Evolutionary conservation across 1,140 invertebrate genomes (phyloP).

Genomic region (Drosophila pseudoobscura): DNA sequence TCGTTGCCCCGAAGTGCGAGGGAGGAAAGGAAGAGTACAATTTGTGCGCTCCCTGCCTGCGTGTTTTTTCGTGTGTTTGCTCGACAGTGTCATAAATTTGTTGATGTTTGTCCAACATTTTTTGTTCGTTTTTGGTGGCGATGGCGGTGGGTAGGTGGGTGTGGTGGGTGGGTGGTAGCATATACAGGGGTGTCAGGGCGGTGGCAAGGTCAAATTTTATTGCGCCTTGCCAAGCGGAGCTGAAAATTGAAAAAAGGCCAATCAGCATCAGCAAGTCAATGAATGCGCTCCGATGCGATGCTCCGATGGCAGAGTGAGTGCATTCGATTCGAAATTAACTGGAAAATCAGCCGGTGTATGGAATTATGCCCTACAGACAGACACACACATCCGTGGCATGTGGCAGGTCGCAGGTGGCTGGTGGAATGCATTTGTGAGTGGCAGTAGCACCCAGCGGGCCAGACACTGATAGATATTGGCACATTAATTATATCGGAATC

Average conservation of each 20-base stretch:
- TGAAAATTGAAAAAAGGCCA: constrained; percentile 37
- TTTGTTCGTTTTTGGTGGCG: neutral
- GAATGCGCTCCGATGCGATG: constrained; percentile 10
- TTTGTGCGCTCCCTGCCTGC: neutral
- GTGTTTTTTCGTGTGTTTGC: constrained; percentile 17
- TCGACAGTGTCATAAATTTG: constrained; percentile 54
- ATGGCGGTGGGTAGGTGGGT: too few relatives aligned
- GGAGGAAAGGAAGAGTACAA: constrained; percentile 4
- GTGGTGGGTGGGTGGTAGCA: neutral
- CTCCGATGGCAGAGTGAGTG: neutral
- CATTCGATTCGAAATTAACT: neutral
- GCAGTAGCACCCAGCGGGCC: neutral
- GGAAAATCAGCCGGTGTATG: too few relatives aligned
- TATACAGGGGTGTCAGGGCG: neutral
- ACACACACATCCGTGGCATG: too few relatives aligned
- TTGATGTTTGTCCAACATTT: constrained; percentile 51
- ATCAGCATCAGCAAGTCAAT: constrained; percentile 3
- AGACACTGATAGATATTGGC: constrained; percentile 16
- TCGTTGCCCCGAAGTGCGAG: constrained; percentile 4
- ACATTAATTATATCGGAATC: constrained; percentile 27
- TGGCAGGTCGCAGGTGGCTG: neutral
- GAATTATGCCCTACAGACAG: too few relatives aligned
- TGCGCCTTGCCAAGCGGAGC: constrained; percentile 21
- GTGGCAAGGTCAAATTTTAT: constrained; percentile 33
- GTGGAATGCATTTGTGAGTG: constrained; percentile 11